A percentile compares a stretch with the other conserved stretches of the same genome.
Evolutionary conservation across 2,888 invertebrate species (phyloP).

Genomic region (Macrostomum cliftonense): DNA sequence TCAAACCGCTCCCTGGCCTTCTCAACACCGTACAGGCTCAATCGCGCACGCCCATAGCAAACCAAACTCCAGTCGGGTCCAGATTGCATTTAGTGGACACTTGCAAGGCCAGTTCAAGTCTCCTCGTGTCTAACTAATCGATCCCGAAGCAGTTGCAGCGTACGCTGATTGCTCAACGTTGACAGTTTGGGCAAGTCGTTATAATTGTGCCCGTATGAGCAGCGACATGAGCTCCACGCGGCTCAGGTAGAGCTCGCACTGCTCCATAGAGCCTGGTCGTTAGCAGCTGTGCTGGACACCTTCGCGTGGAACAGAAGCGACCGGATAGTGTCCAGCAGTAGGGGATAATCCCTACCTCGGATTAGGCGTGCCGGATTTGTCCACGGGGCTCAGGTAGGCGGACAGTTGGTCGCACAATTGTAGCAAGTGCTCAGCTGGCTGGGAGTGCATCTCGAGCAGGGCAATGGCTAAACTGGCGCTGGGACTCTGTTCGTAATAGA

Average conservation of each 20-base stretch:
- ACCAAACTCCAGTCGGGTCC: constrained; percentile 57
- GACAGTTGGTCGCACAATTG: constrained; percentile 36
- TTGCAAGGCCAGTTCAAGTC: constrained; percentile 54
- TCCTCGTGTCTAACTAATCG: constrained; percentile 58
- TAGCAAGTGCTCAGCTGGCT: constrained; percentile 28
- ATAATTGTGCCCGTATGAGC: constrained; percentile 37
- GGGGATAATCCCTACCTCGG: constrained; percentile 39
- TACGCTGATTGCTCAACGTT: background rate
- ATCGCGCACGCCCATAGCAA: constrained; percentile 62
- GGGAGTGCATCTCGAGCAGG: constrained; percentile 56
- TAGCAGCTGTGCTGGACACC: constrained; percentile 41
- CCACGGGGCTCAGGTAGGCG: constrained; percentile 28
- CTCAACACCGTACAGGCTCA: constrained; percentile 46
- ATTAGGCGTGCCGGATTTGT: constrained; percentile 40
- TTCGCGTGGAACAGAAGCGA: constrained; percentile 38
- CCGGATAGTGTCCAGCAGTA: constrained; percentile 39
- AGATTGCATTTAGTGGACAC: constrained; percentile 70
- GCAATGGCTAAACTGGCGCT: constrained; percentile 67
- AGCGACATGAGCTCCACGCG: constrained; percentile 47
- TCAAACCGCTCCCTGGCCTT: constrained; percentile 57
- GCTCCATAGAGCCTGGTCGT: constrained; percentile 38
- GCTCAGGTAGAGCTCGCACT: constrained; percentile 48
- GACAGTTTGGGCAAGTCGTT: constrained; percentile 28
- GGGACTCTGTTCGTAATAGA: constrained; percentile 66
- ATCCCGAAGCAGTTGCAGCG: constrained; percentile 43